Conservation (phyloP, 2,888 invertebrate genomes). For the Ormyrus nitidulus region DNA sequence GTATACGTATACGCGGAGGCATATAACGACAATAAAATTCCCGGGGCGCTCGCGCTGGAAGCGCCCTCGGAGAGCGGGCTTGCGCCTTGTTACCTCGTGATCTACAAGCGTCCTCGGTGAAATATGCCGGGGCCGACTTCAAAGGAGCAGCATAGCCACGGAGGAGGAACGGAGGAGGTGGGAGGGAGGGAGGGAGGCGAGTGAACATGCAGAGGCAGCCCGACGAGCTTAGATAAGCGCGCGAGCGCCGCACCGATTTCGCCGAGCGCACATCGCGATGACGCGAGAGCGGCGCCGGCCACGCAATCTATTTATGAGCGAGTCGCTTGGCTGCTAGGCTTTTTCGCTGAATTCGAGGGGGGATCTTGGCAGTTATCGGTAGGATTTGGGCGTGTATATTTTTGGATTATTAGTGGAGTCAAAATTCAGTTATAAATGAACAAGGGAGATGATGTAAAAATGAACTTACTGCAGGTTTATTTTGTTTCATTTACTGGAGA, state of each 20-base stretch:
- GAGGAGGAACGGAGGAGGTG: too few species aligned
- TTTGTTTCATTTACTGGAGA: too few species aligned
- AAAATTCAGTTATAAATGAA: too few species aligned
- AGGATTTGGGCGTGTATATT: too few species aligned
- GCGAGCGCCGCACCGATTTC: background rate
- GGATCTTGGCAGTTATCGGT: too few species aligned
- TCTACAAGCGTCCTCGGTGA: conserved; percentile 54
- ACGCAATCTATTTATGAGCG: background rate
- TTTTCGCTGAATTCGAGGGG: too few species aligned
- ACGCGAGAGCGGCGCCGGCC: background rate
- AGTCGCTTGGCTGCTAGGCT: too few species aligned
- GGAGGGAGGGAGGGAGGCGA: background rate
- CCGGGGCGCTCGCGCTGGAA: background rate
- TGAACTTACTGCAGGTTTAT: too few species aligned
- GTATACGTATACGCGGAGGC: background rate
- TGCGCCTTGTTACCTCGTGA: conserved; percentile 54
- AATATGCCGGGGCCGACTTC: conserved; percentile 48
- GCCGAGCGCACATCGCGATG: too few species aligned
- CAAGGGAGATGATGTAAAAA: too few species aligned
- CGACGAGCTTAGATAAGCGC: background rate
- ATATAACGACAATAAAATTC: conserved; percentile 33
- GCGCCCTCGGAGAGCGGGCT: conserved; percentile 1
- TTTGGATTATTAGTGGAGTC: too few species aligned
- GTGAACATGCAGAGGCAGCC: conserved; percentile 19
- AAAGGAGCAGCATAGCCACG: conserved; percentile 32